Evolutionary conservation across 2,888 invertebrate genomes (phyloP).

Genomic region (Spisula subtruncata): DNA sequence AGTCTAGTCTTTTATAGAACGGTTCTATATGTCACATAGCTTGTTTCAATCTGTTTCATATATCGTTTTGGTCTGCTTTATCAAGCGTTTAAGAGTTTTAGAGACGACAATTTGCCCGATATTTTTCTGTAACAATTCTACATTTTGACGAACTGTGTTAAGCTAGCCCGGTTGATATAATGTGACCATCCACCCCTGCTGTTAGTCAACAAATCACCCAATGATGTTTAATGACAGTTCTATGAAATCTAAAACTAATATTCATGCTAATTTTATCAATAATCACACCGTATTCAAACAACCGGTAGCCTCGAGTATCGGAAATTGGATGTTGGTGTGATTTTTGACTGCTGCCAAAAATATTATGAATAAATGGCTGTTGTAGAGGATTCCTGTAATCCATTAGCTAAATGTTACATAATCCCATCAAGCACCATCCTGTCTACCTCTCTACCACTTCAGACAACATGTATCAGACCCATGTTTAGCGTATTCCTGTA

Average conservation of each 20-base stretch:
- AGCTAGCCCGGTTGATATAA: too few species aligned
- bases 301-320: background rate
- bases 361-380: background rate
- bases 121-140: too few species aligned
- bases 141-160: too few species aligned
- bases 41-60: too few species aligned
- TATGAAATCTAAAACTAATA: slow-evolving; percentile 16
- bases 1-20: too few species aligned
- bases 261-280: slow-evolving; percentile 11
- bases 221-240: slow-evolving; percentile 21
- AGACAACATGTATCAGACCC: too few species aligned
- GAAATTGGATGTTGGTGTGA: slow-evolving; percentile 9
- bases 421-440: background rate
- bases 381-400: background rate
- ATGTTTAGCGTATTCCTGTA: too few species aligned
- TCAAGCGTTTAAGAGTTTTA: too few species aligned
- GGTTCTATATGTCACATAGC: too few species aligned
- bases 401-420: background rate
- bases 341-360: background rate
- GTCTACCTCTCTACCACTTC: background rate
- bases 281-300: background rate
- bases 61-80: too few species aligned
- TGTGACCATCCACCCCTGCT: too few species aligned
- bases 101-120: too few species aligned
- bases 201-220: background rate